phyloP scores from a whole-genome alignment of 2,797 vertebrate species.

The Buceros bicornis region DNA sequence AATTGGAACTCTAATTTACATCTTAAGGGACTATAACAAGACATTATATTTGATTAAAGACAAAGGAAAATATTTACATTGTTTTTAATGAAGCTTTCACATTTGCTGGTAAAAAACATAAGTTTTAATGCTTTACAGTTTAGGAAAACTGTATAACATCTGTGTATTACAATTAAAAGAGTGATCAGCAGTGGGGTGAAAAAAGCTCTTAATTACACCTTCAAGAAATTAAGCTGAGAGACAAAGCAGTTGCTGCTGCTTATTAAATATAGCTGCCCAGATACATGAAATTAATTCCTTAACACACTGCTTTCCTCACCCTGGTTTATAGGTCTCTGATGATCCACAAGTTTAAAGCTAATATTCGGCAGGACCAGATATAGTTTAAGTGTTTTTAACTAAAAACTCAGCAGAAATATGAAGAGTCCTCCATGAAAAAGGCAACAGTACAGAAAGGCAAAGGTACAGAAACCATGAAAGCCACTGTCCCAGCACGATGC shows the following conservation, averaged over 20 bases:
- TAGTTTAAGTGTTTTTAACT: neutral
- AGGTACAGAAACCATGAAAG: neutral
- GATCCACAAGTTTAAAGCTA: slow-evolving; percentile 4
- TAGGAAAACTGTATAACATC: neutral
- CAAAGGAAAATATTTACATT: neutral
- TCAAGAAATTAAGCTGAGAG: neutral
- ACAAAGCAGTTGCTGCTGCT: slow-evolving; percentile 11
- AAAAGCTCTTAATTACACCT: neutral
- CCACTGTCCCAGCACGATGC: neutral
- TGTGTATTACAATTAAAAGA: neutral
- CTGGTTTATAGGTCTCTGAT: slow-evolving; percentile 27
- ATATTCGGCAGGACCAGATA: neutral
- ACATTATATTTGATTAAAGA: neutral
- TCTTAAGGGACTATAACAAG: neutral
- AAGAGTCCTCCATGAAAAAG: neutral
- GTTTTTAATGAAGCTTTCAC: neutral
- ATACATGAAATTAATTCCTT: neutral
- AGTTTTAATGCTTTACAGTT: neutral
- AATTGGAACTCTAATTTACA: neutral
- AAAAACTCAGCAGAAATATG: neutral
- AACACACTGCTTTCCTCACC: neutral
- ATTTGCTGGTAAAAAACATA: neutral
- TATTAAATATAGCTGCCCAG: neutral
- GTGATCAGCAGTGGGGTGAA: neutral
- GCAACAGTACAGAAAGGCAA: too few relatives aligned